Evolutionary conservation across 2,888 invertebrate genomes (phyloP).

Genomic region (Hypselothyrea guttata): DNA sequence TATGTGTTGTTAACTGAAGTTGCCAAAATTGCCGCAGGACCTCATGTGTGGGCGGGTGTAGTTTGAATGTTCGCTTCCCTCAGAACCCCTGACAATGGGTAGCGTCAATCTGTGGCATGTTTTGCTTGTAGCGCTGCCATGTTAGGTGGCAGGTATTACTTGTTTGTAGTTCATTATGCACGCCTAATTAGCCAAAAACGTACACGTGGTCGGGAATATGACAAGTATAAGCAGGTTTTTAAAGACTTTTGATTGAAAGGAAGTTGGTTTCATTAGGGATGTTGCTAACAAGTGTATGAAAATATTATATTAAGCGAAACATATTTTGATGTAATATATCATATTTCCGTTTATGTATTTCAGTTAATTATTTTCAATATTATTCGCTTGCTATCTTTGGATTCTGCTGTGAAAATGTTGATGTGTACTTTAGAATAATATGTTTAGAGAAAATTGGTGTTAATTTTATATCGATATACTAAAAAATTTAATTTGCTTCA

Average conservation of each 20-base stretch:
- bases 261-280: background rate
- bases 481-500: too few relatives aligned
- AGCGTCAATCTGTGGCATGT: conserved; percentile 43
- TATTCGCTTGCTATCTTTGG: too few relatives aligned
- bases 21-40: conserved; percentile 53
- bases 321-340: too few relatives aligned
- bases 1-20: conserved; percentile 42
- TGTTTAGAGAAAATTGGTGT: too few relatives aligned
- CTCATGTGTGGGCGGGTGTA: conserved; percentile 32
- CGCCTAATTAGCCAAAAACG: conserved; percentile 61
- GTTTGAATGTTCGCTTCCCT: background rate
- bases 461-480: too few relatives aligned
- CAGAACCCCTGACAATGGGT: conserved; percentile 18
- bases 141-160: conserved; percentile 36
- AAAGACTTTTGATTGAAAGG: conserved; percentile 20
- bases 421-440: too few relatives aligned
- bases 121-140: conserved; percentile 21
- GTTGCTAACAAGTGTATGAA: background rate
- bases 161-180: conserved; percentile 62
- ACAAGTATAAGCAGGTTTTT: conserved; percentile 18
- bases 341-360: too few relatives aligned
- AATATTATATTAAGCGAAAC: too few relatives aligned
- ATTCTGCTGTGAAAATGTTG: too few relatives aligned
- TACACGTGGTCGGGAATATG: conserved; percentile 11
- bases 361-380: too few relatives aligned